Evolutionary conservation across 2,888 invertebrate species (phyloP).

Genomic region (Andricus quercusramuli): DNA sequence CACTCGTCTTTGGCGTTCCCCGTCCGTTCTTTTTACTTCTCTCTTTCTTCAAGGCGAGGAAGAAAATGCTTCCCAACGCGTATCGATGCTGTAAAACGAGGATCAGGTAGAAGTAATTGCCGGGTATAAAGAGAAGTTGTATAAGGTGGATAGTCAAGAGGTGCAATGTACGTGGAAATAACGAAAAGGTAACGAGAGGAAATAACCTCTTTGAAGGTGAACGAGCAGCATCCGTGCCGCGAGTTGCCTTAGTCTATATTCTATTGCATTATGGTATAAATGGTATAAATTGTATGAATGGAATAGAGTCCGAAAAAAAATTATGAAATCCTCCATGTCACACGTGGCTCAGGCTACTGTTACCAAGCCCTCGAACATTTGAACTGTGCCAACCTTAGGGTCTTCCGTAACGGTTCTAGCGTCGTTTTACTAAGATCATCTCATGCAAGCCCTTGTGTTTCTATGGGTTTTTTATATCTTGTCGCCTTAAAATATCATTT

Average conservation of each 20-base stretch:
- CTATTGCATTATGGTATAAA: neutral
- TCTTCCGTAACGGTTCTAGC: too few relatives aligned
- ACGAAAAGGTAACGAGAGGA: slow-evolving; percentile 29
- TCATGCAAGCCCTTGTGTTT: too few relatives aligned
- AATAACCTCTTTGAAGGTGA: slow-evolving; percentile 29
- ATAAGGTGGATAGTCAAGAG: neutral
- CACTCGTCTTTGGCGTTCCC: neutral
- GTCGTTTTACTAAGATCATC: too few relatives aligned
- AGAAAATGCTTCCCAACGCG: slow-evolving; percentile 39
- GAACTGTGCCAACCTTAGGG: neutral
- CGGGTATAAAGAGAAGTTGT: slow-evolving; percentile 19
- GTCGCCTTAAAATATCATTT: too few relatives aligned
- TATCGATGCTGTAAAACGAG: slow-evolving; percentile 35
- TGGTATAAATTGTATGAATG: neutral
- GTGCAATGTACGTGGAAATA: slow-evolving; percentile 18
- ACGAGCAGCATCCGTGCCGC: slow-evolving; percentile 13
- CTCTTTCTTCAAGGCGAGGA: neutral
- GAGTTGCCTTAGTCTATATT: neutral
- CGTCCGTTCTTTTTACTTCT: neutral
- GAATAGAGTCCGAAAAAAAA: neutral
- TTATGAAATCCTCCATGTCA: neutral
- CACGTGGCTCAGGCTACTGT: slow-evolving; percentile 32
- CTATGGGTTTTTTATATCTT: too few relatives aligned
- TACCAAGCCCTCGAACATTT: neutral
- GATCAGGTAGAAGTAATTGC: slow-evolving; percentile 37